Conservation (phyloP, 2,113 vertebrate genomes). For the Ivindomyrus marchei region DNA sequence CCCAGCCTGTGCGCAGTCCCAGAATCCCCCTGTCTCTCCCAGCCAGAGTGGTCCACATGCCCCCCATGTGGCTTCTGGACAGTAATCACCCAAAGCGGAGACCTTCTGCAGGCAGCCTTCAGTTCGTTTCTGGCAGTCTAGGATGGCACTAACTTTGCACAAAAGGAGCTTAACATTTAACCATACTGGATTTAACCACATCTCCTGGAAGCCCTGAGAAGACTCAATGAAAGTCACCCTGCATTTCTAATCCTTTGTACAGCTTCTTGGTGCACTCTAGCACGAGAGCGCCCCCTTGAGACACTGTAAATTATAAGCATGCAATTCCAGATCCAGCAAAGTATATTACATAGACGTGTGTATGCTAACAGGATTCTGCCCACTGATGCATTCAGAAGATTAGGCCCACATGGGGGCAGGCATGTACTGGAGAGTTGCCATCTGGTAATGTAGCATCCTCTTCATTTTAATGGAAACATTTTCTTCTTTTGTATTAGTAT, state of each 20-base stretch:
- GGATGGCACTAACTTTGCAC: background rate
- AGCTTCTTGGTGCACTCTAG: background rate
- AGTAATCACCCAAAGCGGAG: background rate
- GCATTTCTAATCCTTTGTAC: background rate
- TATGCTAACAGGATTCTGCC: background rate
- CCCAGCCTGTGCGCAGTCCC: background rate
- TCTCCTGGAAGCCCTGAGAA: background rate
- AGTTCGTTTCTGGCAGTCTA: background rate
- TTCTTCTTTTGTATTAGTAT: background rate
- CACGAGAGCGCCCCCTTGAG: background rate
- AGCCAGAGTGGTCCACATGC: background rate
- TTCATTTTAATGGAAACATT: background rate
- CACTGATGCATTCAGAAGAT: background rate
- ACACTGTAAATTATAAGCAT: background rate
- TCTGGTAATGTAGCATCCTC: background rate
- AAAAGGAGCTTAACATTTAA: background rate
- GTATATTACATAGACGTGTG: background rate
- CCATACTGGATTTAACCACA: background rate
- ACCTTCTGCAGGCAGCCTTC: background rate
- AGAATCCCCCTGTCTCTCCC: background rate
- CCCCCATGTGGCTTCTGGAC: background rate
- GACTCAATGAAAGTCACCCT: background rate
- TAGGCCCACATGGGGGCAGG: background rate
- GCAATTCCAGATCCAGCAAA: background rate
- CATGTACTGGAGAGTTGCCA: background rate